These are phyloP conservation scores for Polymixis lichenea DNA, from an alignment of 2,888 invertebrate species.

Conservation along the genomic window DNA sequence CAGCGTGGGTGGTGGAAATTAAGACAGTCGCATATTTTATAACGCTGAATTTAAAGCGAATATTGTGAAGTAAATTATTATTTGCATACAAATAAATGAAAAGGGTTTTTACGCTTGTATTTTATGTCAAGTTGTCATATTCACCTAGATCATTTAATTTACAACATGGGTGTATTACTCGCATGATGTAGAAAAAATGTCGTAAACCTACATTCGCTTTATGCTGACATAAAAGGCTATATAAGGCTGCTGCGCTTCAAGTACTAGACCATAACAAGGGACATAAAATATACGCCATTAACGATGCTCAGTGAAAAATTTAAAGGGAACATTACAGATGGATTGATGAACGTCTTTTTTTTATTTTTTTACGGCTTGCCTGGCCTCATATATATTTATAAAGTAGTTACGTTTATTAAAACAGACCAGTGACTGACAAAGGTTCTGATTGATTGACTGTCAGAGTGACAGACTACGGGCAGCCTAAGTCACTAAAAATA, in stretches of 20 bases:
- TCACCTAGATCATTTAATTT: constrained; percentile 18
- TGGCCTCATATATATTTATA: constrained; percentile 7
- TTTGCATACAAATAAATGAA: constrained; percentile 14
- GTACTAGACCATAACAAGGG: constrained; percentile 47
- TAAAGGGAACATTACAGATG: constrained; percentile 3
- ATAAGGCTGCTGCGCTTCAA: constrained; percentile 32
- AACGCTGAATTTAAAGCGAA: constrained; percentile 43
- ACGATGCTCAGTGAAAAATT: constrained; percentile 46
- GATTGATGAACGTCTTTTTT: neutral
- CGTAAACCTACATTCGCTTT: constrained; percentile 54
- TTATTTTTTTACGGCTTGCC: neutral
- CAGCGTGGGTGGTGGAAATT: constrained; percentile 31
- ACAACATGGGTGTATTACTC: neutral
- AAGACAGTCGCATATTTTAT: constrained; percentile 22
- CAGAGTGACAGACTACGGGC: constrained; percentile 20
- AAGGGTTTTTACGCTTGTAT: constrained; percentile 14
- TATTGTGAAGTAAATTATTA: constrained; percentile 23
- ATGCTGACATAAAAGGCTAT: constrained; percentile 42
- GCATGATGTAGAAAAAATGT: constrained; percentile 37
- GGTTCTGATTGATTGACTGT: constrained; percentile 36
- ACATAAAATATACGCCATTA: constrained; percentile 51
- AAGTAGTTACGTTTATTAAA: constrained; percentile 9
- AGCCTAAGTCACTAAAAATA: constrained; percentile 28
- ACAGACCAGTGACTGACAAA: neutral
- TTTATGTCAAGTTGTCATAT: constrained; percentile 22